These are phyloP conservation scores for Alexandromys fortis DNA, from an alignment of 2,113 vertebrate species.

Conservation along the genomic window DNA sequence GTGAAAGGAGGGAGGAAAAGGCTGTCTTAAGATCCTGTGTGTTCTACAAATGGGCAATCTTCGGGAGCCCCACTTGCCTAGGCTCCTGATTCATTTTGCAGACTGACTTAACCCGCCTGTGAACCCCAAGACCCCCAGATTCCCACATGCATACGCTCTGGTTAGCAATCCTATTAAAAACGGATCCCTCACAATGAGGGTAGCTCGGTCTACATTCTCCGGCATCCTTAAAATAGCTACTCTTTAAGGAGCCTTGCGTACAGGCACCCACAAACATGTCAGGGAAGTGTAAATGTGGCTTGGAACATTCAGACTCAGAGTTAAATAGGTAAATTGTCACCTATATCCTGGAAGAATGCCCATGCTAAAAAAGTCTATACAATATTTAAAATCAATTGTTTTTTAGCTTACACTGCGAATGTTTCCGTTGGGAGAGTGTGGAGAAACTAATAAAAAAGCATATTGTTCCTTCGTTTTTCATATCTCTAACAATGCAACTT, in stretches of 20 bases:
- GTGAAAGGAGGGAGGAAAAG: background rate
- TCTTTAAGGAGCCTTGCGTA: background rate
- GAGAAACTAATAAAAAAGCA: background rate
- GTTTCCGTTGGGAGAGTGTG: background rate
- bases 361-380: background rate
- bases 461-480: background rate
- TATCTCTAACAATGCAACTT: background rate
- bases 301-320: background rate
- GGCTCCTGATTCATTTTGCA: background rate
- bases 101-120: background rate
- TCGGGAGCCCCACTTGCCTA: background rate
- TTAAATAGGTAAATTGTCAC: background rate
- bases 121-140: fast-evolving
- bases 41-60: background rate
- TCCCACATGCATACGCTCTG: fast-evolving
- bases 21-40: background rate
- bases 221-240: background rate
- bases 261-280: background rate
- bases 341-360: background rate
- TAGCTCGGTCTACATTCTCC: background rate
- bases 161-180: background rate
- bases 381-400: background rate
- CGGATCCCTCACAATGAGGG: fast-evolving
- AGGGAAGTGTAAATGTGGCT: background rate
- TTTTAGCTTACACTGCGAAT: background rate